Evolutionary conservation across 2,113 vertebrate genomes (phyloP), one percentile per base, ranked within the genome.

Genomic region (Gallinago undulata): DNA sequence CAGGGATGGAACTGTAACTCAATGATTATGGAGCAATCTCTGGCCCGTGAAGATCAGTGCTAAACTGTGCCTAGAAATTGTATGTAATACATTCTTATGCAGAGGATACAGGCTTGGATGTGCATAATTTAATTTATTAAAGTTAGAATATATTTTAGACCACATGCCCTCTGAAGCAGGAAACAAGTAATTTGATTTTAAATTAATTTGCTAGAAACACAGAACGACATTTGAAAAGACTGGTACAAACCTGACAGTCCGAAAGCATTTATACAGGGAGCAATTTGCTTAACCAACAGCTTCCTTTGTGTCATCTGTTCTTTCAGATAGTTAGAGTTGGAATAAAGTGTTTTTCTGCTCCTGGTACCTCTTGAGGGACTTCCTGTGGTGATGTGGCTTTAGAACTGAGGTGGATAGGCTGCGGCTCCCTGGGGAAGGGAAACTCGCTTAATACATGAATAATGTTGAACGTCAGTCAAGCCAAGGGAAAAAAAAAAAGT

Each of bases 111-210:
- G 60, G 33, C 48, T 93, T 57, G 80, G 83, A 78, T 37, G 19
- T 78, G 33, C 28, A 51, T 93, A 84, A 95, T 94, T 87, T 89
- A 64, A 89, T 97, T 94, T 95, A 89, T 91, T 95, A 62, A 95
- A 93, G 68, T 87, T 92, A 84, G 94, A 95, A 96, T 95, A 84
- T 95, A 80, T 89, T 94, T 95, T 73, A 93, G 88, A 66, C 84
- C 70, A 90, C 80, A 81, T 92, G 91, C 43, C 80, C 89, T 96
- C 87, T 14, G 4, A 90, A 97, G 89, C 96, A 96, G 93, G 96
- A 97, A 97, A 94, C 90, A 47, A 89, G 74, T 95, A 97, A 97
- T 97, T 94, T 96, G 80, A 96, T 97, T 96, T 96, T 62, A 90
- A 95, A 95, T 96, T 96, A 96, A 97, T 97, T 97, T 97, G 56